A percentile compares a stretch with the other conserved stretches of the same genome.
phyloP scores from a whole-genome alignment of 2,888 invertebrate genomes.

The Pegoplata infirma region DNA sequence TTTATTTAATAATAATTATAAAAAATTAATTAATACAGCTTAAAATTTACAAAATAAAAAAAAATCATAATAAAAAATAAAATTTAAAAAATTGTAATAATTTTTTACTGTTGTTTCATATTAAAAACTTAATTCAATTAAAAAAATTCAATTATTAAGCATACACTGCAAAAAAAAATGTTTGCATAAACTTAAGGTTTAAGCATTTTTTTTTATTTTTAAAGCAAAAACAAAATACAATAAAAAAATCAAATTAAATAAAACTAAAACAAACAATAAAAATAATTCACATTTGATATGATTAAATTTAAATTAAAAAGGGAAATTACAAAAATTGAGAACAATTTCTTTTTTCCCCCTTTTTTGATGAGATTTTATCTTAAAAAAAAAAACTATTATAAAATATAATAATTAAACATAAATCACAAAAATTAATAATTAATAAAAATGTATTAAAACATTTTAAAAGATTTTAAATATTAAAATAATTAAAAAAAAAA shows the following conservation, averaged over 20 bases:
- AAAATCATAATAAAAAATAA: constrained; percentile 47
- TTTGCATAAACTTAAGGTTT: neutral
- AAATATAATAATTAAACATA: constrained; percentile 65
- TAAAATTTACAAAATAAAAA: constrained; percentile 55
- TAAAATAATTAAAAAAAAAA: constrained; percentile 19
- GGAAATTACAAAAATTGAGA: constrained; percentile 30
- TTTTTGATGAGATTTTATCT: constrained; percentile 56
- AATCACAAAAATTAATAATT: constrained; percentile 62
- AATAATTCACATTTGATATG: constrained; percentile 55
- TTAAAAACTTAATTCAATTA: constrained; percentile 14
- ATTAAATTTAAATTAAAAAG: constrained; percentile 40
- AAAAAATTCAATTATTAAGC: constrained; percentile 24
- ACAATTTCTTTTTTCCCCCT: constrained; percentile 30
- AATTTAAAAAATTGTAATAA: constrained; percentile 41
- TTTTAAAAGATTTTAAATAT: constrained; percentile 11
- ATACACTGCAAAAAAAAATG: constrained; percentile 10
- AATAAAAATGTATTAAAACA: constrained; percentile 18
- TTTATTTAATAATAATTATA: constrained; percentile 57
- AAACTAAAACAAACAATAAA: constrained; percentile 47
- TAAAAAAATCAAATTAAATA: constrained; percentile 15
- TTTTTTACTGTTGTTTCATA: constrained; percentile 7
- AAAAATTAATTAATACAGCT: constrained; percentile 54
- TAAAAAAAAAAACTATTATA: constrained; percentile 59
- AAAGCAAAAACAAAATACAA: constrained; percentile 11
- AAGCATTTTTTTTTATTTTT: constrained; percentile 8